Conservation (phyloP, 2,888 invertebrate species). For the Nasonia oneida region DNA sequence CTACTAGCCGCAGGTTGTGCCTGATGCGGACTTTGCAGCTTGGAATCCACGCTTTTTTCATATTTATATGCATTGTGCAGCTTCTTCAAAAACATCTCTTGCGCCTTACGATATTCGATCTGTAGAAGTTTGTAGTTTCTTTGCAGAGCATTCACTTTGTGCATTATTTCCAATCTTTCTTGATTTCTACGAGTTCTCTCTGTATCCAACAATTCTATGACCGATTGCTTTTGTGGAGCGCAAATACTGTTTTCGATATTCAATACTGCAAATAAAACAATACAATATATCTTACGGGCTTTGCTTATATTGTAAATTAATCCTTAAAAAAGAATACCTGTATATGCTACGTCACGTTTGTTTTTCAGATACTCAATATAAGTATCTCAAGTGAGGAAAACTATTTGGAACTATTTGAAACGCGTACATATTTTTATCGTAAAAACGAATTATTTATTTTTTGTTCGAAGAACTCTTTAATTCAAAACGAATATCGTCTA, state of each 20-base stretch:
- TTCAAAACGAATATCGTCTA: too few relatives aligned
- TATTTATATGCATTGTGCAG: conserved; percentile 28
- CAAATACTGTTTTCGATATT: conserved; percentile 9
- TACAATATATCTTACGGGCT: not conserved
- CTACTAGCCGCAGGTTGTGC: not conserved
- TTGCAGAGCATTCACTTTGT: conserved; percentile 30
- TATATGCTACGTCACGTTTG: too few relatives aligned
- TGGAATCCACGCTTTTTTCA: not conserved
- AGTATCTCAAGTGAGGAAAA: too few relatives aligned
- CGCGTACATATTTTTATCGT: too few relatives aligned
- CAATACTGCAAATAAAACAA: not conserved
- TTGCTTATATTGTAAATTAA: not conserved
- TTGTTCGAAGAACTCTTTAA: too few relatives aligned
- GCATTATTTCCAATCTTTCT: conserved; percentile 45
- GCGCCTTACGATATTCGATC: conserved; percentile 42
- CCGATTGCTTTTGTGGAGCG: conserved; percentile 25
- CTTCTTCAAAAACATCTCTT: conserved; percentile 40
- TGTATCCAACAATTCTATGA: conserved; percentile 6
- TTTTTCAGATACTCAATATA: too few relatives aligned
- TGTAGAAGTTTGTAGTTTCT: conserved; percentile 47
- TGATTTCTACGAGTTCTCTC: conserved; percentile 28
- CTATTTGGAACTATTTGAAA: too few relatives aligned
- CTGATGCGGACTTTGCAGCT: not conserved
- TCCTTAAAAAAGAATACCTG: too few relatives aligned
- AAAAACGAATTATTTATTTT: too few relatives aligned